Percentiles rank a stretch among this genome's conserved stretches.
Evolutionary conservation across 2,797 vertebrate genomes (phyloP).

Genomic region (Phoebastria nigripes): DNA sequence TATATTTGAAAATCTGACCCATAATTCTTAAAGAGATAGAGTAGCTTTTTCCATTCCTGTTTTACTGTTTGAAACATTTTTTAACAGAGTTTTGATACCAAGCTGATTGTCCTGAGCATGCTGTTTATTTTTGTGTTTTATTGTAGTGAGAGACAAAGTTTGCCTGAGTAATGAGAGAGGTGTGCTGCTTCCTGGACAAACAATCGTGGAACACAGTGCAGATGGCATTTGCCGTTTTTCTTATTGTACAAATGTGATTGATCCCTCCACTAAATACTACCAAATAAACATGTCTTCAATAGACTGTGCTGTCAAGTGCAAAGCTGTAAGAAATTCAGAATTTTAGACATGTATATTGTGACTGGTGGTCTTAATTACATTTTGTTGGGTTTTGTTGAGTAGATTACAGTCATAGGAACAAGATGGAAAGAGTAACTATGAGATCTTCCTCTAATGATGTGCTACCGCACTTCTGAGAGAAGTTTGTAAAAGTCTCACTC

Average conservation of each 20-base stretch:
- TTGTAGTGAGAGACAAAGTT: slow-evolving; percentile 87
- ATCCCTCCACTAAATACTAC: slow-evolving; percentile 85
- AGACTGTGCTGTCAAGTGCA: slow-evolving; percentile 87
- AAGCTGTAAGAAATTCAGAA: slow-evolving; percentile 76
- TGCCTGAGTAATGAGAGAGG: slow-evolving; percentile 86
- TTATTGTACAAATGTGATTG: slow-evolving; percentile 82
- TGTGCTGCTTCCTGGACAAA: slow-evolving; percentile 89
- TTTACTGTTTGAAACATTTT: neutral
- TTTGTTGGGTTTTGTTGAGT: neutral
- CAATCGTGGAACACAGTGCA: slow-evolving; percentile 82
- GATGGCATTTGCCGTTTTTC: slow-evolving; percentile 83
- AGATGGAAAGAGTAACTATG: neutral
- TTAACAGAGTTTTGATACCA: neutral
- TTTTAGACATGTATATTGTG: neutral
- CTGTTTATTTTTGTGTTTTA: neutral
- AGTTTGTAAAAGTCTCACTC: neutral
- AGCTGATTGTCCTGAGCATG: neutral
- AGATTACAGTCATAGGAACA: neutral
- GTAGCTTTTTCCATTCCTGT: neutral
- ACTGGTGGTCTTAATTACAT: neutral
- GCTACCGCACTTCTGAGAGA: neutral
- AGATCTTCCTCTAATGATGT: neutral
- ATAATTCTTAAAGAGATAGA: neutral
- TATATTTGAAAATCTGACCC: neutral
- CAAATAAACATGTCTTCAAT: slow-evolving; percentile 78